phyloP scores from a whole-genome alignment of 2,797 vertebrate species.

The Pogoniulus pusillus region DNA sequence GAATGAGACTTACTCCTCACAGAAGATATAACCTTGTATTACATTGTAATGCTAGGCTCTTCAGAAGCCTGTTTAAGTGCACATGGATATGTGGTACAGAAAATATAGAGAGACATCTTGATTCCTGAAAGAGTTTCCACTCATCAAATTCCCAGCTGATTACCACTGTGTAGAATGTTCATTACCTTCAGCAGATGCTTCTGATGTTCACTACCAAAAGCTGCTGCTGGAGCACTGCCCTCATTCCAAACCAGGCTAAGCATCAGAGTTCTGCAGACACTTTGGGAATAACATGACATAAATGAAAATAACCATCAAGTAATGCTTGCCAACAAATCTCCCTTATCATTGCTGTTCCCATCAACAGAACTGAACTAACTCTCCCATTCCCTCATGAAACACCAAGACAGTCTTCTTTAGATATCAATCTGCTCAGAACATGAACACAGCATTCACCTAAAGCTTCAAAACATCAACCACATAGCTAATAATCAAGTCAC shows the following conservation, averaged over 20 bases:
- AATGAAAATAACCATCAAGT: background rate
- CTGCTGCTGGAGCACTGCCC: background rate
- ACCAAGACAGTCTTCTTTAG: background rate
- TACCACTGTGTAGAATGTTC: background rate
- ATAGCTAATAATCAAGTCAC: background rate
- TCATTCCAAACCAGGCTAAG: background rate
- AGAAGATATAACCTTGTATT: too few species aligned
- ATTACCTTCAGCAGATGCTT: slow-evolving; percentile 49
- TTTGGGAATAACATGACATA: background rate
- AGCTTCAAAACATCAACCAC: background rate
- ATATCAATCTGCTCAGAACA: background rate
- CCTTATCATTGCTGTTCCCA: background rate
- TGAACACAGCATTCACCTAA: background rate
- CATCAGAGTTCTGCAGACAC: background rate
- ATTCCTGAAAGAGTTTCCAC: slow-evolving; percentile 9
- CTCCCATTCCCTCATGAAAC: background rate
- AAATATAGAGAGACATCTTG: background rate
- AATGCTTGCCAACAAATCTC: background rate
- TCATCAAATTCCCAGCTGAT: slow-evolving; percentile 38
- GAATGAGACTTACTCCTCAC: background rate
- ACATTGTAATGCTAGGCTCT: background rate
- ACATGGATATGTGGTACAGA: background rate
- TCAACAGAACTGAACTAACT: background rate
- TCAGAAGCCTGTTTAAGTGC: background rate
- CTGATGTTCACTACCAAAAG: background rate